Base-by-base conservation (phyloP, 2,888 invertebrate genomes). In the Acronicta alni region DNA sequence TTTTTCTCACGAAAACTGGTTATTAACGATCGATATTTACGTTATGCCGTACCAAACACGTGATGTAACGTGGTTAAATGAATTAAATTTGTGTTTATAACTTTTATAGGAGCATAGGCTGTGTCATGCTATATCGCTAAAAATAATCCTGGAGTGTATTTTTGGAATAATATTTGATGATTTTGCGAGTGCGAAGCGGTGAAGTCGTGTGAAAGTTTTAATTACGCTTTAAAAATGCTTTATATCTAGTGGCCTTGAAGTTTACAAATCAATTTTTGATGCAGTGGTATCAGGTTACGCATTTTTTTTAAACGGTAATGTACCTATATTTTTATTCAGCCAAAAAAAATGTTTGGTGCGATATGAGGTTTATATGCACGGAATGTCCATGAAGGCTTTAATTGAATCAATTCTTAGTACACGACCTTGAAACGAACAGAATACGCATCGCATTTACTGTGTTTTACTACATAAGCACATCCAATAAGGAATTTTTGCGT, bases 161-260 rank as follows among this genome's bases (percentile, higher is more conserved):
- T 92, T 89, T 83, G 89, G 91, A 85, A 83, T 77, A 89, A 85
- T 86, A 92, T 90, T 92, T 90, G 86, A 89, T 88, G 87, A 89
- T 86, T 91, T 91, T 85, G 90, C 89, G 83, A 85, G 85, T 84
- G 86, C 75, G 83, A 85, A 85, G 77, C 84, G 80, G 81, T 87
- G 88, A 86, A 88, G 87, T 86, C 82, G 86, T 86, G 88, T 86
- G 91, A 90, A 91, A 92, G 90, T 91, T 87, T 74, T 85, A 77
- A 85, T 86, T 86, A 79, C 82, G 81, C 83, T 72, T 75, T 65
- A 74, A 78, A 84, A 79, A 72, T 67, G 68, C 67, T 65, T 56
- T 61, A 75, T 63, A 60, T 69, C 60, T 54, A 53, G 65, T 81
- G 89, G 85, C 90, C 90, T 90, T 91, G 90, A 84, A 71, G 47